Evolutionary conservation across 2,888 invertebrate species (phyloP).

Genomic region (Dicycla oo): DNA sequence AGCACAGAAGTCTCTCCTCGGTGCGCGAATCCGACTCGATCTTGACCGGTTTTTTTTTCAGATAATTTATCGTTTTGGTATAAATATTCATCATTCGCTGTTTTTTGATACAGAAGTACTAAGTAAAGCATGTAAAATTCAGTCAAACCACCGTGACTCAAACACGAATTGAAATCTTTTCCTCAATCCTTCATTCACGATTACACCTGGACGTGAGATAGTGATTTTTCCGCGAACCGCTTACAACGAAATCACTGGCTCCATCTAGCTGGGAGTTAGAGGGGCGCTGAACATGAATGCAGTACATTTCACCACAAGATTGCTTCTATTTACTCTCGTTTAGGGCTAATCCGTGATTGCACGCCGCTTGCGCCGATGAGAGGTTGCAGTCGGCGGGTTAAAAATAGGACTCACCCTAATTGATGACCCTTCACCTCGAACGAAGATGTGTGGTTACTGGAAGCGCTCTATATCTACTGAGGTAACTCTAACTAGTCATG

Average conservation of each 20-base stretch:
- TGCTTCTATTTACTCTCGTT: constrained; percentile 70
- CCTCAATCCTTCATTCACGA: constrained; percentile 31
- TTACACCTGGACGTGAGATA: constrained; percentile 31
- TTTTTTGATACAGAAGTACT: neutral
- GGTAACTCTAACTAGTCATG: too few species aligned
- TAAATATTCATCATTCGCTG: neutral
- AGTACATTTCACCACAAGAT: constrained; percentile 67
- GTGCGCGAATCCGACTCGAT: too few species aligned
- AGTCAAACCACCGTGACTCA: constrained; percentile 19
- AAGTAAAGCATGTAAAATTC: neutral
- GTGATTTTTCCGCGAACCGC: constrained; percentile 37
- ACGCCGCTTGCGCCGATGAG: constrained; percentile 67
- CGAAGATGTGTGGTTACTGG: constrained; percentile 57
- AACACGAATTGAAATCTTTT: constrained; percentile 25
- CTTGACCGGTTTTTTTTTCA: too few species aligned
- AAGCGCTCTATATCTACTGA: constrained; percentile 17
- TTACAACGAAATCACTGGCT: constrained; percentile 55
- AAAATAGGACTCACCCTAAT: constrained; percentile 80
- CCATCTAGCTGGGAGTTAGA: constrained; percentile 56
- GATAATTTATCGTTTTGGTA: neutral
- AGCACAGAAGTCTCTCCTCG: too few species aligned
- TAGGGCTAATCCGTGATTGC: constrained; percentile 72
- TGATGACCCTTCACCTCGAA: constrained; percentile 75
- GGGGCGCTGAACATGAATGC: constrained; percentile 51
- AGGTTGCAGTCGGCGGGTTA: constrained; percentile 71